Conservation (phyloP, 2,113 vertebrate genomes). For the Ardeotis arabs region DNA sequence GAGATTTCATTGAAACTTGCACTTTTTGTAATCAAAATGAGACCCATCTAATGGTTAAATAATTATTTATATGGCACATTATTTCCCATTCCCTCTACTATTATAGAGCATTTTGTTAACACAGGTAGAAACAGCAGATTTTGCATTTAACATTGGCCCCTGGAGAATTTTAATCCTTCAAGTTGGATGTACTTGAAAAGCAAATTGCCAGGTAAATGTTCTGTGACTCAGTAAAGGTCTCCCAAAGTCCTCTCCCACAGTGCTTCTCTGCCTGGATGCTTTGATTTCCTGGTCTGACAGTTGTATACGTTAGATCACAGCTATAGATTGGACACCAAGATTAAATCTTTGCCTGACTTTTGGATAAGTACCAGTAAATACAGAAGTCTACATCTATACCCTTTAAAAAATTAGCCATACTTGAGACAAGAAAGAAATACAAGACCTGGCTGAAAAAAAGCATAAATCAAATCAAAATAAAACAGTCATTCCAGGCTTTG, state of each 20-base stretch:
- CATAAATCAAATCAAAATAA: not conserved
- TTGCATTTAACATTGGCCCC: rapidly evolving
- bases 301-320: not conserved
- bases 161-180: not conserved
- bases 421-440: not conserved
- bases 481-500: not conserved
- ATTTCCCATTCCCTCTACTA: not conserved
- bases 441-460: not conserved
- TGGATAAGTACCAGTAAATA: not conserved
- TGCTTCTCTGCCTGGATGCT: not conserved
- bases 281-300: not conserved
- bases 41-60: not conserved
- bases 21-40: not conserved
- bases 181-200: not conserved
- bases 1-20: not conserved
- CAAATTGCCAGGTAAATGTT: not conserved
- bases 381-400: not conserved
- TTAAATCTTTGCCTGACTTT: not conserved
- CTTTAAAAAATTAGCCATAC: not conserved
- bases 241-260: not conserved
- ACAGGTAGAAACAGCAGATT: not conserved
- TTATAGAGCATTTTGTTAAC: not conserved
- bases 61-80: not conserved
- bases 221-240: not conserved
- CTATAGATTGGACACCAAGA: not conserved